Percentiles rank a stretch among this genome's conserved stretches.
These are phyloP conservation scores for Pogonognathellus flavescens DNA, from an alignment of 1,140 invertebrate genomes.

Conservation along the genomic window DNA sequence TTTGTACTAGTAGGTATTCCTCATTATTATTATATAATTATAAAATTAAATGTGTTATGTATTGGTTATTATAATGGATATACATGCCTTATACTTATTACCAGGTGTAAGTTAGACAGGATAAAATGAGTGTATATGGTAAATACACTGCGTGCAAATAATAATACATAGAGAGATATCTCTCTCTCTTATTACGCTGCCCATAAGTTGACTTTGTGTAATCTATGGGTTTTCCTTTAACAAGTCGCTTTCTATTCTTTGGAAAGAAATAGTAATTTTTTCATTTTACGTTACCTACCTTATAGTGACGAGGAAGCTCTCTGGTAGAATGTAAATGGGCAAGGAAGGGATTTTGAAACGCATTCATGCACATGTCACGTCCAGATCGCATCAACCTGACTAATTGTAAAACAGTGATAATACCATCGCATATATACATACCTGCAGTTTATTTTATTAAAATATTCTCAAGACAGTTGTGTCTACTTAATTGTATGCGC, in stretches of 20 bases:
- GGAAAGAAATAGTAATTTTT: slow-evolving; percentile 34
- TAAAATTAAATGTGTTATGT: too few relatives aligned
- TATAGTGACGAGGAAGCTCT: slow-evolving; percentile 32
- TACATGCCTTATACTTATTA: too few relatives aligned
- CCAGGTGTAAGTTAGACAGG: too few relatives aligned
- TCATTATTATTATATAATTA: too few relatives aligned
- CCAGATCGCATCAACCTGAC: slow-evolving; percentile 22
- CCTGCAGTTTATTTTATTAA: too few relatives aligned
- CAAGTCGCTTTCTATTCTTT: slow-evolving; percentile 37
- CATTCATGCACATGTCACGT: slow-evolving; percentile 46
- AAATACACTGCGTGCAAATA: too few relatives aligned
- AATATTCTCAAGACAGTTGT: too few relatives aligned
- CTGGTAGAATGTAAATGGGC: slow-evolving; percentile 33
- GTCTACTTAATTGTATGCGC: too few relatives aligned
- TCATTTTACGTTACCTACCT: slow-evolving; percentile 30
- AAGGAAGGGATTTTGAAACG: slow-evolving; percentile 28
- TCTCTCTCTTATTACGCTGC: not conserved
- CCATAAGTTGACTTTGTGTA: slow-evolving; percentile 15
- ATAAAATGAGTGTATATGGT: too few relatives aligned
- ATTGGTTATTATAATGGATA: too few relatives aligned
- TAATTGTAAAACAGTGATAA: slow-evolving; percentile 33
- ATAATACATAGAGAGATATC: too few relatives aligned
- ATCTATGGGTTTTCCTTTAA: slow-evolving; percentile 22
- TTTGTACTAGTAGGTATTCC: too few relatives aligned
- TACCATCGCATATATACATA: not conserved